Percentiles rank a stretch among this genome's conserved stretches.
Evolutionary conservation across 2,797 vertebrate genomes (phyloP).

Genomic region (Australoheros facetus): DNA sequence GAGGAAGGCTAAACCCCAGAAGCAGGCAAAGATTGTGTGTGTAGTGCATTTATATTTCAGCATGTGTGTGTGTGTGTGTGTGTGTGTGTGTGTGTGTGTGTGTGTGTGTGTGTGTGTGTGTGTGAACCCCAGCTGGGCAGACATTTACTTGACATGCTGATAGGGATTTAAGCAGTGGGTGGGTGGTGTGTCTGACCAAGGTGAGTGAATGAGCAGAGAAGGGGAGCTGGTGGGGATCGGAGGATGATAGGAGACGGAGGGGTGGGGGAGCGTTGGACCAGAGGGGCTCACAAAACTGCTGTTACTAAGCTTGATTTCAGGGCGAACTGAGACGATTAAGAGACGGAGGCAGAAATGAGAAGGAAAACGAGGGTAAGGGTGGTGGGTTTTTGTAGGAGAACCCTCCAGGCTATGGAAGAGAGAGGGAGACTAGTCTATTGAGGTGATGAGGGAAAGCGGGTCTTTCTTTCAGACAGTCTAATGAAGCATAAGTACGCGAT

Average conservation of each 20-base stretch:
- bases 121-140: constrained; percentile 85
- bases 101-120: constrained; percentile 46
- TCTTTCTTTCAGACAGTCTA: constrained; percentile 81
- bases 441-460: constrained; percentile 73
- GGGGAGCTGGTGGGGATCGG: constrained; percentile 67
- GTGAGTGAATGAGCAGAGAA: constrained; percentile 80
- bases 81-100: constrained; percentile 62
- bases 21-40: constrained; percentile 76
- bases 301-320: constrained; percentile 85
- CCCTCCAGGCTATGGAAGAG: constrained; percentile 70
- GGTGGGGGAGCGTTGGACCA: constrained; percentile 27
- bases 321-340: constrained; percentile 81
- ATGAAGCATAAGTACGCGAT: constrained; percentile 81
- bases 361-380: constrained; percentile 52
- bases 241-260: constrained; percentile 52
- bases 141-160: constrained; percentile 89
- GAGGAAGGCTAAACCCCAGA: constrained; percentile 81
- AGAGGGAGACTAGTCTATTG: constrained; percentile 76
- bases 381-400: constrained; percentile 57
- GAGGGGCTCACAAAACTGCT: constrained; percentile 75
- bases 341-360: constrained; percentile 64
- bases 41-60: constrained; percentile 70
- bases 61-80: constrained; percentile 24
- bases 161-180: constrained; percentile 88
- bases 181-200: constrained; percentile 82